Evolutionary conservation across 2,888 invertebrate species (phyloP).

Genomic region (Cryptosula pallasiana): DNA sequence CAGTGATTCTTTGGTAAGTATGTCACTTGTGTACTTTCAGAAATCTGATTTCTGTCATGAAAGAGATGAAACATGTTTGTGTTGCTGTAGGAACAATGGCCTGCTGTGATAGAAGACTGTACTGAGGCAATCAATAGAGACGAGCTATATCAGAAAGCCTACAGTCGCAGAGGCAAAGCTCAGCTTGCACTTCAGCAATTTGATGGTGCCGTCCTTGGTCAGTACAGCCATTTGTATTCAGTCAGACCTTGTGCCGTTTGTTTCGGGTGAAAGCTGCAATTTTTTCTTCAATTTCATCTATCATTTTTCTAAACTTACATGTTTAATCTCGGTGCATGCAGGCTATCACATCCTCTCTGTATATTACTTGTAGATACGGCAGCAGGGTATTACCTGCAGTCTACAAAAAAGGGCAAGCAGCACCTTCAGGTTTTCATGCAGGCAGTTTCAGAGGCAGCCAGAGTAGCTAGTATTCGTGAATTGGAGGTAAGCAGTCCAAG

Average conservation of each 20-base stretch:
- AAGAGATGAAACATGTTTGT: too few relatives aligned
- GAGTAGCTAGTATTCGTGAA: background rate
- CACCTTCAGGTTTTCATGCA: background rate
- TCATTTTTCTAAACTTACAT: too few relatives aligned
- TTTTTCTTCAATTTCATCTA: too few relatives aligned
- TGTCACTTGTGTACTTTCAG: too few relatives aligned
- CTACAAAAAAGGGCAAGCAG: background rate
- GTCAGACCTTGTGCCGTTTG: background rate
- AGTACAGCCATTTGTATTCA: background rate
- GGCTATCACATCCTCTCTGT: too few relatives aligned
- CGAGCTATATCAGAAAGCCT: background rate
- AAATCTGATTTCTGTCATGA: too few relatives aligned
- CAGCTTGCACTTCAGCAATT: background rate
- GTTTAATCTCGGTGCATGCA: too few relatives aligned
- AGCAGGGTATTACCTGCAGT: background rate
- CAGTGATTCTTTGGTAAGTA: background rate
- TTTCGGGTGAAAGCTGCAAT: background rate
- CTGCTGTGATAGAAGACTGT: background rate
- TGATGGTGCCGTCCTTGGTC: background rate
- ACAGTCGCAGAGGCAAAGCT: background rate
- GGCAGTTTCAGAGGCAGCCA: background rate
- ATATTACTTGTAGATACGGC: background rate
- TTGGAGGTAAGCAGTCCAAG: too few relatives aligned
- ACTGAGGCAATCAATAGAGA: background rate
- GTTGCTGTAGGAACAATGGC: background rate